phyloP scores from a whole-genome alignment of 2,888 invertebrate genomes.

The Brachypalpus laphriformis region DNA sequence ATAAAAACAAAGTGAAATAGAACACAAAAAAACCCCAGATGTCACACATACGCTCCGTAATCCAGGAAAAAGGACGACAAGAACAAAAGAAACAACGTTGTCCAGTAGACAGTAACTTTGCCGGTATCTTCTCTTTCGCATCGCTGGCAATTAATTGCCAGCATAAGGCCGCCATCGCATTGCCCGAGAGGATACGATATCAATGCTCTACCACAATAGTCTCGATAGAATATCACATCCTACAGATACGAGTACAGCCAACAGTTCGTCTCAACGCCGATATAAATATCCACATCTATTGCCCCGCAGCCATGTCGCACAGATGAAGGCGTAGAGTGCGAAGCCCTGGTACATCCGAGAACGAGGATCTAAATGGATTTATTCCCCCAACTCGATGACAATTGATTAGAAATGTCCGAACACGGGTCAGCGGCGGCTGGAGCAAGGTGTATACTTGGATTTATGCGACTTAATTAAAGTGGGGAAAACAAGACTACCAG shows the following conservation, averaged over 20 bases:
- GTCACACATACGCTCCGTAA: conserved; percentile 50
- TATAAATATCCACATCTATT: conserved; percentile 40
- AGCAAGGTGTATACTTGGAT: conserved; percentile 4
- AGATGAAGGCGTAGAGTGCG: conserved; percentile 23
- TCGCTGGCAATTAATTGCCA: conserved; percentile 67
- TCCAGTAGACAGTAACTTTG: conserved; percentile 46
- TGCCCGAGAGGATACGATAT: conserved; percentile 45
- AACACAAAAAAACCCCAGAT: conserved; percentile 10
- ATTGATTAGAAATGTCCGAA: conserved; percentile 66
- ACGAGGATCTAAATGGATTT: conserved; percentile 45
- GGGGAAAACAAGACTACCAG: not conserved
- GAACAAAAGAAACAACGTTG: conserved; percentile 36
- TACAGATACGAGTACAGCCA: conserved; percentile 35
- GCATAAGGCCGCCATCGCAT: conserved; percentile 42
- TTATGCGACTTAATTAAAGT: conserved; percentile 62
- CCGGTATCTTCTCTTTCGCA: conserved; percentile 66
- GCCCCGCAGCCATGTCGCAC: conserved; percentile 7
- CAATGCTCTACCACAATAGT: conserved; percentile 18
- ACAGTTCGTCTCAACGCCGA: conserved; percentile 34
- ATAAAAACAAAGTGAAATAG: conserved; percentile 29
- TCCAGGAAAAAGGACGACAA: conserved; percentile 16
- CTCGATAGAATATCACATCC: conserved; percentile 34
- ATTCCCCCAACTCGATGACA: conserved; percentile 53
- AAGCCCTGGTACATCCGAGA: conserved; percentile 19
- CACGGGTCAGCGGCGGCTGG: not conserved